These are phyloP conservation scores for Apamea crenata DNA, from an alignment of 2,888 invertebrate genomes.

Conservation along the genomic window DNA sequence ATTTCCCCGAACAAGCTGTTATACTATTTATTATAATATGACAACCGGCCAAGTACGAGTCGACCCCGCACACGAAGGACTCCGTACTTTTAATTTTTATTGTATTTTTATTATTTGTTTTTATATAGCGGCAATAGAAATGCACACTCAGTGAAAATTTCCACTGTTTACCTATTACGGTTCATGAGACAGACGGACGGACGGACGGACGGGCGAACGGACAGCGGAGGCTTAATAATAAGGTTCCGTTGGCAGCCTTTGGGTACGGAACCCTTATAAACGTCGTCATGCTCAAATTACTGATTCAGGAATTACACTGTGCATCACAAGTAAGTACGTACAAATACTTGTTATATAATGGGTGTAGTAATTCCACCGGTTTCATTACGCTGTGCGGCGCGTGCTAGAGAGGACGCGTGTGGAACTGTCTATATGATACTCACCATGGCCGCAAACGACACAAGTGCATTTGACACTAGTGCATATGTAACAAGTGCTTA, in stretches of 20 bases:
- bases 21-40: neutral
- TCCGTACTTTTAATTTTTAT: neutral
- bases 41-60: neutral
- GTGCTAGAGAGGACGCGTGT: constrained; percentile 5
- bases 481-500: neutral
- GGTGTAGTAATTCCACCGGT: neutral
- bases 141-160: neutral
- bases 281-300: neutral
- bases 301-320: neutral
- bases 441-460: constrained; percentile 12
- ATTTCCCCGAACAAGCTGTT: constrained; percentile 5
- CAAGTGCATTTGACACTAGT: neutral
- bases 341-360: neutral
- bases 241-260: neutral
- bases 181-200: neutral
- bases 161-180: neutral
- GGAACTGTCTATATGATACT: neutral
- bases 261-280: neutral
- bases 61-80: neutral
- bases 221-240: neutral
- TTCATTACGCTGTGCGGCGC: neutral
- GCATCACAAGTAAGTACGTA: constrained; percentile 17
- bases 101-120: neutral
- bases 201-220: neutral
- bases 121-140: neutral